Evolutionary conservation across 64 coral and sea anemone species (phyloP).

Genomic region (Acropora yongei): DNA sequence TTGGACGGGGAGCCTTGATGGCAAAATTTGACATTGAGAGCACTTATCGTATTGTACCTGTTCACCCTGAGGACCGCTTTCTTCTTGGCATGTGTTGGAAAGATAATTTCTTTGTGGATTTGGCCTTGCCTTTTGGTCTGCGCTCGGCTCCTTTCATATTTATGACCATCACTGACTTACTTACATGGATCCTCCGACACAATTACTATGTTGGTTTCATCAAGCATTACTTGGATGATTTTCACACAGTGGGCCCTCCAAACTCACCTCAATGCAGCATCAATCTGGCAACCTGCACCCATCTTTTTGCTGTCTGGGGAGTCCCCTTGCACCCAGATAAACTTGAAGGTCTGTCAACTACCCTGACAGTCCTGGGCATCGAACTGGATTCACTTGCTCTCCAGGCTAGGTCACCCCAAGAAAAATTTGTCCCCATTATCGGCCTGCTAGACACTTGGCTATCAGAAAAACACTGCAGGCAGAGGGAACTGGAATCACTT

Average conservation of each 20-base stretch:
- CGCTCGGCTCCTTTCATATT: conserved; percentile 33
- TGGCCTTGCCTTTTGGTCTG: conserved; percentile 52
- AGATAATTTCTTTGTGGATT: conserved; percentile 26
- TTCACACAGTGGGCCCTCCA: background rate
- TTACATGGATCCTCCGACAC: conserved; percentile 16
- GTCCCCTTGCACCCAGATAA: background rate
- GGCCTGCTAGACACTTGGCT: no score
- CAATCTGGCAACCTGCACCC: background rate
- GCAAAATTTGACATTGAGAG: conserved; percentile 11
- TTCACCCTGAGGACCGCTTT: conserved; percentile 35
- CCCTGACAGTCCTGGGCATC: no score
- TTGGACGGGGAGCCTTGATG: conserved; percentile 28
- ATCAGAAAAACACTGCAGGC: no score
- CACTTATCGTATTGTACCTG: conserved; percentile 16
- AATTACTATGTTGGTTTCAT: background rate
- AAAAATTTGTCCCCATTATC: no score
- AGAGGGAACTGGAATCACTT: no score
- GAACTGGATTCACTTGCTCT: background rate
- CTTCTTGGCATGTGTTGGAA: conserved; percentile 46
- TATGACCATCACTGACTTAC: background rate
- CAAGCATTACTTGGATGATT: no score
- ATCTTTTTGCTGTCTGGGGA: background rate
- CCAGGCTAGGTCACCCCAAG: background rate
- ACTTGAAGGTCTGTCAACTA: background rate
- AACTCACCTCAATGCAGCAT: background rate